Evolutionary conservation across 2,888 invertebrate species (phyloP).

Genomic region (Plusia festucae): DNA sequence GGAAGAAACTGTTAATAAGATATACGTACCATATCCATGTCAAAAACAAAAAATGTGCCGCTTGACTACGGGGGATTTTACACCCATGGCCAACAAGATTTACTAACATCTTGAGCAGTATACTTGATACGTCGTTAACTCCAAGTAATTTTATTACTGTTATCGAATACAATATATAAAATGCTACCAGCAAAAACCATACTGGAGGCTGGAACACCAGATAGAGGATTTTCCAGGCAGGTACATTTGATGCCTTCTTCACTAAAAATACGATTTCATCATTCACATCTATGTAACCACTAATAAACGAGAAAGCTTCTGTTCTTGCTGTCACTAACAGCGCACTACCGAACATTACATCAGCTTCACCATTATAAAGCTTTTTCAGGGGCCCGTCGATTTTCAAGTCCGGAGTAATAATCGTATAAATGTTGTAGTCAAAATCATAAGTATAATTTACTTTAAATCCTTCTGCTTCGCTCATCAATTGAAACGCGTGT

Average conservation of each 20-base stretch:
- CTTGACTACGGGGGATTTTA: slow-evolving; percentile 19
- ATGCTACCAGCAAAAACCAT: slow-evolving; percentile 31
- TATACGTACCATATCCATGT: slow-evolving; percentile 72
- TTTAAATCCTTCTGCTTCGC: slow-evolving; percentile 33
- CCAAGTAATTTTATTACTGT: slow-evolving; percentile 29
- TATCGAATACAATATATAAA: slow-evolving; percentile 21
- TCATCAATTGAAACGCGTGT: slow-evolving; percentile 28
- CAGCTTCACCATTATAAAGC: slow-evolving; percentile 40
- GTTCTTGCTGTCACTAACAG: slow-evolving; percentile 21
- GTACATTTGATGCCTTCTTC: slow-evolving; percentile 26
- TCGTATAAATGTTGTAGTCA: slow-evolving; percentile 5
- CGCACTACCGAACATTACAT: slow-evolving; percentile 40
- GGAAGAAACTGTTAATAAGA: slow-evolving; percentile 59
- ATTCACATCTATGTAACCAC: slow-evolving; percentile 33
- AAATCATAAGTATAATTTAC: slow-evolving; percentile 15
- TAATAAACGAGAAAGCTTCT: slow-evolving; percentile 28
- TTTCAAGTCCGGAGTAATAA: slow-evolving; percentile 29
- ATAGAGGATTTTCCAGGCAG: slow-evolving; percentile 58
- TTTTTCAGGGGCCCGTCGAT: slow-evolving; percentile 27
- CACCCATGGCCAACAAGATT: slow-evolving; percentile 28
- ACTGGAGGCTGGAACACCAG: slow-evolving; percentile 47
- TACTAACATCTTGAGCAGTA: slow-evolving; percentile 39
- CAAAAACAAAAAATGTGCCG: slow-evolving; percentile 52
- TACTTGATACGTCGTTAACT: slow-evolving; percentile 24
- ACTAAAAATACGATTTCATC: slow-evolving; percentile 45